phyloP scores from a whole-genome alignment of 2,797 vertebrate genomes.

The Eptatretus atami region DNA sequence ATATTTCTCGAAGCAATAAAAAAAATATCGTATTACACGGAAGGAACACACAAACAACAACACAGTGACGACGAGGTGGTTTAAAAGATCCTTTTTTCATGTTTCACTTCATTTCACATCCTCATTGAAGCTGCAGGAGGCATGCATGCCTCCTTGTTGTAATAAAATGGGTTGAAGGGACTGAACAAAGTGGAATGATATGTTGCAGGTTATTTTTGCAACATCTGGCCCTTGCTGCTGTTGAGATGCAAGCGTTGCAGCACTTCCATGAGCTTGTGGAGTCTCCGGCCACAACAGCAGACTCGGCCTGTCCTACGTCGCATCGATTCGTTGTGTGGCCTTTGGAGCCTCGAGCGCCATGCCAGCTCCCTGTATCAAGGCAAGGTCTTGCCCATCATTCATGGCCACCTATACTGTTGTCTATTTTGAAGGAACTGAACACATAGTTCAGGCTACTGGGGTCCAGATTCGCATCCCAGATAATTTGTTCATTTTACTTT shows the following conservation, averaged over 20 bases:
- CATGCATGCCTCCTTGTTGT: too few relatives aligned
- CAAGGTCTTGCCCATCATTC: constrained; percentile 11
- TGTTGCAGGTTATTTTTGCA: constrained; percentile 37
- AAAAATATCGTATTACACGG: too few relatives aligned
- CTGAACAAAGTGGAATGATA: too few relatives aligned
- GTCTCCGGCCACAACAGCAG: constrained; percentile 14
- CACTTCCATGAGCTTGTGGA: constrained; percentile 19
- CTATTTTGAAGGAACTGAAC: neutral
- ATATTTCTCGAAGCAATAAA: too few relatives aligned
- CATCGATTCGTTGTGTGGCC: constrained; percentile 37
- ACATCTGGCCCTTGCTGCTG: constrained; percentile 33
- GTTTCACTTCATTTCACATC: too few relatives aligned
- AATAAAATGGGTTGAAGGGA: too few relatives aligned
- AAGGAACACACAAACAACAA: too few relatives aligned
- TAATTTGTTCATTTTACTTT: neutral
- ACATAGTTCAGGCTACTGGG: too few relatives aligned
- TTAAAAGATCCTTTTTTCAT: too few relatives aligned
- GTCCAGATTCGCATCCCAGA: neutral
- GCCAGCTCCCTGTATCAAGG: constrained; percentile 46
- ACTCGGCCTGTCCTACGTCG: constrained; percentile 21
- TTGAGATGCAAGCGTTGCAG: constrained; percentile 31
- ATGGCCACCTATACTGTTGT: neutral
- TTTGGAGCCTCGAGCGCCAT: constrained; percentile 52
- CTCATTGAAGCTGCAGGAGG: too few relatives aligned
- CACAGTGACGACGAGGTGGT: too few relatives aligned